A percentile compares a stretch with the other conserved stretches of the same genome.
Conservation (phyloP, 2,888 invertebrate species). For the Dinocampus coccinellae region DNA sequence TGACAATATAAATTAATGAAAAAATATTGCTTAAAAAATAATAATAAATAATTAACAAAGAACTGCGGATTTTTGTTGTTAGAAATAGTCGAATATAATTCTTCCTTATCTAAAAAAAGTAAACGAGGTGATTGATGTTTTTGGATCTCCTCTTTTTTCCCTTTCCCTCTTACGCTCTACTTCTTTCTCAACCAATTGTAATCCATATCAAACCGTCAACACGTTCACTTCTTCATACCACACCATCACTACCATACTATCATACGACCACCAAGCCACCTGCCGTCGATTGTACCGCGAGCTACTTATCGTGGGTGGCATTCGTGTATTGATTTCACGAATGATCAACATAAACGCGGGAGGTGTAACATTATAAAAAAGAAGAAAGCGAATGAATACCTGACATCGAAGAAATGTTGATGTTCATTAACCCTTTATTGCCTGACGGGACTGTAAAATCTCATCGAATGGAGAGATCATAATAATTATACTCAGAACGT, state of each 20-base stretch:
- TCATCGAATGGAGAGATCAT: too few species aligned
- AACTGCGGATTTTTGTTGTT: neutral
- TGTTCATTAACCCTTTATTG: too few species aligned
- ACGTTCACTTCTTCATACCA: constrained; percentile 4
- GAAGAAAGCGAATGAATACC: too few species aligned
- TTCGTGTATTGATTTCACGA: constrained; percentile 62
- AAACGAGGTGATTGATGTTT: neutral
- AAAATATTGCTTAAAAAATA: too few species aligned
- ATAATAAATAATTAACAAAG: too few species aligned
- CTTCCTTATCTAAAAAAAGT: neutral
- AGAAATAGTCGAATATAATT: neutral
- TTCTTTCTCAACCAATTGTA: too few species aligned
- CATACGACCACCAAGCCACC: constrained; percentile 38
- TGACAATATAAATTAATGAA: too few species aligned
- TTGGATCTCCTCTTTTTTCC: neutral
- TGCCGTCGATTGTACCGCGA: constrained; percentile 37
- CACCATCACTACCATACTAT: constrained; percentile 11
- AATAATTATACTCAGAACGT: too few species aligned
- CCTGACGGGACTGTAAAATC: too few species aligned
- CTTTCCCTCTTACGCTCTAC: neutral
- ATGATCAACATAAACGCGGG: constrained; percentile 54
- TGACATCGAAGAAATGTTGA: too few species aligned
- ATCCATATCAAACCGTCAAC: neutral
- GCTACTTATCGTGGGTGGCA: constrained; percentile 45
- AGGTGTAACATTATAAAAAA: constrained; percentile 43